Percentiles rank a stretch among this genome's conserved stretches.
Conservation (phyloP, 2,888 invertebrate genomes). For the Drosophila helvetica region DNA sequence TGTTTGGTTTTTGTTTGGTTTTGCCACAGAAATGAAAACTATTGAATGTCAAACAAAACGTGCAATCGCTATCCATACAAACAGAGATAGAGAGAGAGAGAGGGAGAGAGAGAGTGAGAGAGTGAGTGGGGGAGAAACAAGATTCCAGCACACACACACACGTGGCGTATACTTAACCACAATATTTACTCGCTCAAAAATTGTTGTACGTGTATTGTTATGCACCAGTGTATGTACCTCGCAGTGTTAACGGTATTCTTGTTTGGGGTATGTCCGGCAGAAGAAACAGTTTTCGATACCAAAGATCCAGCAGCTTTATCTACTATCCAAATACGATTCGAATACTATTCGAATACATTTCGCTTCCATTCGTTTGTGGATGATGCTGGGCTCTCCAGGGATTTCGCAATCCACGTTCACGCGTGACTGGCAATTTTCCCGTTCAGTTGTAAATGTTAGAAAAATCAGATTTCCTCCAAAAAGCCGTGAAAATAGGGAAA, state of each 20-base stretch:
- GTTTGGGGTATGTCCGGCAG: background rate
- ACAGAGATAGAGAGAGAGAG: slow-evolving; percentile 20
- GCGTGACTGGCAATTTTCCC: background rate
- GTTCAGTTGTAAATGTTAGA: too few species aligned
- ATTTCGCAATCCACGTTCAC: too few species aligned
- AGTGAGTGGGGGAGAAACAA: slow-evolving; percentile 1
- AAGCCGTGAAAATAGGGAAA: too few species aligned
- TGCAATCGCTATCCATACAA: slow-evolving; percentile 56
- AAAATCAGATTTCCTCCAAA: too few species aligned
- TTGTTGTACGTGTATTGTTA: slow-evolving; percentile 26
- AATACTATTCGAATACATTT: background rate
- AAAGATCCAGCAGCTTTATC: background rate
- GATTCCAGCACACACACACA: slow-evolving; percentile 14
- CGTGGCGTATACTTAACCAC: slow-evolving; percentile 71
- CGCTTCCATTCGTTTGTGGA: background rate
- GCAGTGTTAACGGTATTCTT: background rate
- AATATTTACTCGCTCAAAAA: slow-evolving; percentile 63
- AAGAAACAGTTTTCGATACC: background rate
- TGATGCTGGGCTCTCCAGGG: too few species aligned
- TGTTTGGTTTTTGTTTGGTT: slow-evolving; percentile 30
- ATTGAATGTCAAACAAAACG: slow-evolving; percentile 75
- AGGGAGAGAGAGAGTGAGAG: background rate
- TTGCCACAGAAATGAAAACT: slow-evolving; percentile 65
- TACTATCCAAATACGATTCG: background rate
- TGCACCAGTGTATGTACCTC: background rate